Evolutionary conservation across 1,140 invertebrate species (phyloP).

Genomic region (Periplaneta americana): DNA sequence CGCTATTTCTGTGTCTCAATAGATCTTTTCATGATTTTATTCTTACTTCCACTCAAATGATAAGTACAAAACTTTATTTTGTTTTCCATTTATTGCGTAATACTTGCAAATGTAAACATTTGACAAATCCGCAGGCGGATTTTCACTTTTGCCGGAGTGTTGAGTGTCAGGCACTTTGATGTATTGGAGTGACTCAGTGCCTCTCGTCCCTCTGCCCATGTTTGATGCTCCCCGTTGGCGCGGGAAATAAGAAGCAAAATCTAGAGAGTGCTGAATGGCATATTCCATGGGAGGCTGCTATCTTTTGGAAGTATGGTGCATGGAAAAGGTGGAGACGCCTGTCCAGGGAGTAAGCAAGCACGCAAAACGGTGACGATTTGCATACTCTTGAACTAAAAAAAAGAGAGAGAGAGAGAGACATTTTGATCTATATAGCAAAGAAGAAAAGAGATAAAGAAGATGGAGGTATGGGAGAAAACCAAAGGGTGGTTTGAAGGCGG

Average conservation of each 20-base stretch:
- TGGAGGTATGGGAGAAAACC: neutral
- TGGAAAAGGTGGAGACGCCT: neutral
- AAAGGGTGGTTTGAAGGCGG: neutral
- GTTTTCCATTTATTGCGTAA: too few relatives aligned
- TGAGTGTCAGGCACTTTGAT: neutral
- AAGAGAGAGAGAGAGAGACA: neutral
- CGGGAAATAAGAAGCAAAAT: neutral
- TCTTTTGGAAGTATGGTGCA: neutral
- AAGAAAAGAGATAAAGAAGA: neutral
- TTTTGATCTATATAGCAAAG: too few relatives aligned
- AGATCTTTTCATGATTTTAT: too few relatives aligned
- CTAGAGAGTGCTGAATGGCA: neutral
- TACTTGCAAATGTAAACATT: neutral
- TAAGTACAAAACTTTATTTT: too few relatives aligned
- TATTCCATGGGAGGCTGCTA: neutral
- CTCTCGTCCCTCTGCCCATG: too few relatives aligned
- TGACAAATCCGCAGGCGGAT: neutral
- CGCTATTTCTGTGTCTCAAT: too few relatives aligned
- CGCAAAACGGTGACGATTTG: neutral
- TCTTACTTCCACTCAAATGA: too few relatives aligned
- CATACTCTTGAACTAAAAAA: neutral
- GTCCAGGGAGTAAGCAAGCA: neutral
- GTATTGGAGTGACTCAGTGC: neutral
- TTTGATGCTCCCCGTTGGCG: neutral
- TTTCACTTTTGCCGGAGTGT: neutral